Conservation (phyloP, 30 jellyfish, hydroid and myxozoan species). For the Turritopsis rubra region DNA sequence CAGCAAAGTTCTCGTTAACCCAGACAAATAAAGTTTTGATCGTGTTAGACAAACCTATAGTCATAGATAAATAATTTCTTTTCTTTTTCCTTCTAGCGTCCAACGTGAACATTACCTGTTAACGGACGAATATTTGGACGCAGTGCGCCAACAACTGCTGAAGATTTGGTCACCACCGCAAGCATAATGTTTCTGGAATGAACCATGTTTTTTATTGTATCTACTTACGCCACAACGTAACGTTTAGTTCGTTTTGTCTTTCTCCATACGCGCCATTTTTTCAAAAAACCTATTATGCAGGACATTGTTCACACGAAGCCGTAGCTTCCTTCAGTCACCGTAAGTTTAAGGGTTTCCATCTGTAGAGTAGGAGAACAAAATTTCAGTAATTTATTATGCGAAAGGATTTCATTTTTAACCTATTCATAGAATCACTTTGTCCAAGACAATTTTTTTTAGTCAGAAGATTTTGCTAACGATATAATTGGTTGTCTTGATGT, state of each 20-base stretch:
- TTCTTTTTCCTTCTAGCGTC: conserved; percentile 50
- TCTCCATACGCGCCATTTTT: background rate
- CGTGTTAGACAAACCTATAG: no score
- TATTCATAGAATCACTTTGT: background rate
- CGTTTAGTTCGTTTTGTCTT: background rate
- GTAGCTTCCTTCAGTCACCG: no score
- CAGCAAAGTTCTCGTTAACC: no score
- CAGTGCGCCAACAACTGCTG: conserved; percentile 61
- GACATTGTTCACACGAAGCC: background rate
- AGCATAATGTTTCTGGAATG: conserved; percentile 17
- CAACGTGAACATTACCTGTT: conserved; percentile 85
- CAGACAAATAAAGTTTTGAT: no score
- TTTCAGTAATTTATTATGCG: background rate
- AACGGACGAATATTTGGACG: conserved; percentile 90
- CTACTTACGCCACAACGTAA: no score
- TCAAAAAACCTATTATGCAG: background rate
- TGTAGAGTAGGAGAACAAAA: background rate
- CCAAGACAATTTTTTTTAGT: no score
- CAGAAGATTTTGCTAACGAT: background rate
- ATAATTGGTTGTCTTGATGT: no score
- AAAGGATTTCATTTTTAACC: background rate
- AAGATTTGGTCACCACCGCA: conserved; percentile 45
- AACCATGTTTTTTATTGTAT: no score
- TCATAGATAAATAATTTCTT: no score
- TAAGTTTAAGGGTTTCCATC: background rate